Evolutionary conservation across 2,797 vertebrate species (phyloP).

Genomic region (Prionace glauca): DNA sequence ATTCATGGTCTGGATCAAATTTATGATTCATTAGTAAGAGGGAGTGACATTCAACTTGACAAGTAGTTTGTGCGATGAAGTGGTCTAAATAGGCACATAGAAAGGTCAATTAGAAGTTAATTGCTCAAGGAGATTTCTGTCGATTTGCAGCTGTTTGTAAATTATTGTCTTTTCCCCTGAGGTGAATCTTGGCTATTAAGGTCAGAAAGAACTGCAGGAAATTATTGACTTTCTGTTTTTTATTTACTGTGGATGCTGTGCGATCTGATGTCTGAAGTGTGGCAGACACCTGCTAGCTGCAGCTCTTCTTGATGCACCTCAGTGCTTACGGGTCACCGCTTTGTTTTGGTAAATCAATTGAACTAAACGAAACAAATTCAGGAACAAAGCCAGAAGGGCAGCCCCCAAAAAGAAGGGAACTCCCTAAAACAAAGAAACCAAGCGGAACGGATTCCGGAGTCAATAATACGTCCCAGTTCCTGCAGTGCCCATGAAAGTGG

Average conservation of each 20-base stretch:
- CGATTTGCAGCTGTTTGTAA: not conserved
- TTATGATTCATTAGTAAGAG: not conserved
- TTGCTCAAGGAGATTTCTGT: not conserved
- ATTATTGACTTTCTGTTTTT: constrained; percentile 6
- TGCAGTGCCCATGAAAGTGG: too few species aligned
- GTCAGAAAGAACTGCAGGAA: not conserved
- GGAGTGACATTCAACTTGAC: not conserved
- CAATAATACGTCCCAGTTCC: too few species aligned
- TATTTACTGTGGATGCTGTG: constrained; percentile 1
- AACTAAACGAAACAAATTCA: too few species aligned
- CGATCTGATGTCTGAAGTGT: not conserved
- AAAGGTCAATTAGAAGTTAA: not conserved
- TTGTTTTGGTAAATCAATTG: too few species aligned
- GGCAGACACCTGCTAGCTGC: not conserved
- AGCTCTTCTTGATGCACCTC: not conserved
- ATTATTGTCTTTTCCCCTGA: not conserved
- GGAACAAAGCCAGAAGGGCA: too few species aligned
- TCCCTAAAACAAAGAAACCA: too few species aligned
- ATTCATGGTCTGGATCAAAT: not conserved
- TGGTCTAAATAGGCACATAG: not conserved
- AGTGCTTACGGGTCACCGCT: too few species aligned
- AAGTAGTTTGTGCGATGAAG: not conserved
- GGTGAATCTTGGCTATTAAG: not conserved
- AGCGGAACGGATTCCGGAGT: too few species aligned
- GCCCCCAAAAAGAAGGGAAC: too few species aligned